These are phyloP conservation scores for Popillia japonica DNA, from an alignment of 1,140 invertebrate species.

Conservation along the genomic window DNA sequence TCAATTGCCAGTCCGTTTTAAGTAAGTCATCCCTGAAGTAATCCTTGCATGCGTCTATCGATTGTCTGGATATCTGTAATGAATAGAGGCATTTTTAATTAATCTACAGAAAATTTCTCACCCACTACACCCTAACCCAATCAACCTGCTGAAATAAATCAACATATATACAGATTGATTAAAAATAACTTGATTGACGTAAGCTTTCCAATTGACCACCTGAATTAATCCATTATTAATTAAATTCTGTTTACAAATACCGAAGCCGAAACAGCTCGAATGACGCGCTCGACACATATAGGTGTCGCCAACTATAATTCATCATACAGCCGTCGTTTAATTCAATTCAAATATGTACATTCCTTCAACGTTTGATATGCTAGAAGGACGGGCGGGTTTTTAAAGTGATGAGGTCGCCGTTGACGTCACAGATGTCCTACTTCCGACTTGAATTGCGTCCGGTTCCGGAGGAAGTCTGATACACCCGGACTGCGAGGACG, in stretches of 20 bases:
- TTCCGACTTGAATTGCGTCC: conserved; percentile 37
- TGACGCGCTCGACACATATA: neutral
- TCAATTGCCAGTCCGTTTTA: conserved; percentile 97
- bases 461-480: conserved; percentile 33
- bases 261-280: neutral
- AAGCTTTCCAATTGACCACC: too few relatives aligned
- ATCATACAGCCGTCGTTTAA: neutral
- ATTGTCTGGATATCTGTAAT: conserved; percentile 94
- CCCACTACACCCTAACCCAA: too few relatives aligned
- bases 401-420: conserved; percentile 32
- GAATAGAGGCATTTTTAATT: too few relatives aligned
- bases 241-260: neutral
- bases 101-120: too few relatives aligned
- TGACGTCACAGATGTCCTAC: conserved; percentile 42
- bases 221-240: too few relatives aligned
- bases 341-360: conserved; percentile 6
- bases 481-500: neutral
- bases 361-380: conserved; percentile 5
- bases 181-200: too few relatives aligned
- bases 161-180: too few relatives aligned
- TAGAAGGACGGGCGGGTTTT: neutral
- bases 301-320: neutral
- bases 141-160: too few relatives aligned
- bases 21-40: conserved; percentile 97
- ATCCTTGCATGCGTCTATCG: conserved; percentile 98